Evolutionary conservation across 1,140 invertebrate species (phyloP), one percentile per base, ranked within the genome.

Genomic region (Trichonephila clavipes): DNA sequence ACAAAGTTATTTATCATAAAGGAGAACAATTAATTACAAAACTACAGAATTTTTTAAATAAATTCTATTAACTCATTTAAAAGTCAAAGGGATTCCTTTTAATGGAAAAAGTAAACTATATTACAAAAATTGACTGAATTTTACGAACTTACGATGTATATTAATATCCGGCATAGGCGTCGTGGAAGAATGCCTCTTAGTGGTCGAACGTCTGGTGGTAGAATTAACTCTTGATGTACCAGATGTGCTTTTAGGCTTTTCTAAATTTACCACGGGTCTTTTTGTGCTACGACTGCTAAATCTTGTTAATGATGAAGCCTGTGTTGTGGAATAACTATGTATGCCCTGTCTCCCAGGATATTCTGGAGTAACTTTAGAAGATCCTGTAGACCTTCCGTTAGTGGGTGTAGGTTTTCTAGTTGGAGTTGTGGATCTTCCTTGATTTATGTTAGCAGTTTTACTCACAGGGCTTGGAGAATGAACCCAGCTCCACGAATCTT

Each of bases 121-220:
- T 51, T 51, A 51, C 10, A 10, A 51, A 51, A 51, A 51, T 40
- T 5, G 10, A 10, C 7, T 51, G 7, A 51, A 28, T 64, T 64
- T 21, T 64, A 21, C 4, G 0, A 81, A 77, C 88, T 77, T 77
- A 89, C 88, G 24, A 2, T 72, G 64, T 10, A 72, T 24, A 77
- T 89, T 89, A 24, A 72, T 34, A 28, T 89, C 66, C 3, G 88
- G 64, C 69, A 59, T n/a, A n/a, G 88, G 88, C 14, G 85, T 87
- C 40, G 85, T 64, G 18, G n/a, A 34, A 10, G 24, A 8, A 64
- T 6, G 5, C 28, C 34, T 87, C 7, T 64, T 64, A 1, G 85
- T 62, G 5, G 28, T 40, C 19, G 85, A 87, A 10, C 28, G 24
- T 4, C 24, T 40, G 34, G 3, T 18, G 4, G 6, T 18, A 2